Conservation (phyloP, 2,888 invertebrate species). For the Chymomyza procnemis region DNA sequence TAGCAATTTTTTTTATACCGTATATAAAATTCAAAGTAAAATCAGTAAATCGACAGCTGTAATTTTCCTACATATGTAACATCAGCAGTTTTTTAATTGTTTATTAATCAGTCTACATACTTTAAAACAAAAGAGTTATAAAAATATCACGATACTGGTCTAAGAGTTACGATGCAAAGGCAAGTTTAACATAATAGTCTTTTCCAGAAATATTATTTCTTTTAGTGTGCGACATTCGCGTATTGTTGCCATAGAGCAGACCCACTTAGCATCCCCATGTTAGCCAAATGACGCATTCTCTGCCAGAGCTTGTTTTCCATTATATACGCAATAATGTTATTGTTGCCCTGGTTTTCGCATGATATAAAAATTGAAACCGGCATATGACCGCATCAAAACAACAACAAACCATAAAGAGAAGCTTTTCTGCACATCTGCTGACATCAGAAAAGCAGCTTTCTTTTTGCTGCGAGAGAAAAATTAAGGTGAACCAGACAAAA, state of each 20-base stretch:
- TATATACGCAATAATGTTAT: not conserved
- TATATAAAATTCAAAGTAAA: too few relatives aligned
- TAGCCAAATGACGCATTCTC: not conserved
- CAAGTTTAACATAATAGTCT: not conserved
- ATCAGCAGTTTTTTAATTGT: too few relatives aligned
- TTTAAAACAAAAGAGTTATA: too few relatives aligned
- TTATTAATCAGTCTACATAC: too few relatives aligned
- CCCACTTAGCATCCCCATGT: not conserved
- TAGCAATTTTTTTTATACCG: too few relatives aligned
- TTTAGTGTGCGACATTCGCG: not conserved
- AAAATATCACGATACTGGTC: too few relatives aligned
- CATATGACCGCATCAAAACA: constrained; percentile 21
- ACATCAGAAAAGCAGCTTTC: not conserved
- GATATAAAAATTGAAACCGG: constrained; percentile 38
- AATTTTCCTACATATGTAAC: too few relatives aligned
- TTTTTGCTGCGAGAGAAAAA: not conserved
- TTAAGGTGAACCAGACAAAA: not conserved
- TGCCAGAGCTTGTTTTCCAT: not conserved
- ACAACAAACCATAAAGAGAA: constrained; percentile 2
- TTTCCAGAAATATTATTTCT: not conserved
- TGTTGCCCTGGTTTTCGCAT: constrained; percentile 20
- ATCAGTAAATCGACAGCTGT: too few relatives aligned
- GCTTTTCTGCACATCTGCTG: not conserved
- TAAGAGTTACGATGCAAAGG: too few relatives aligned
- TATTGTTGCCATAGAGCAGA: not conserved